Percentiles rank a stretch among this genome's conserved stretches.
Evolutionary conservation across 1,140 invertebrate species (phyloP).

Genomic region (Marisa cornuarietis): DNA sequence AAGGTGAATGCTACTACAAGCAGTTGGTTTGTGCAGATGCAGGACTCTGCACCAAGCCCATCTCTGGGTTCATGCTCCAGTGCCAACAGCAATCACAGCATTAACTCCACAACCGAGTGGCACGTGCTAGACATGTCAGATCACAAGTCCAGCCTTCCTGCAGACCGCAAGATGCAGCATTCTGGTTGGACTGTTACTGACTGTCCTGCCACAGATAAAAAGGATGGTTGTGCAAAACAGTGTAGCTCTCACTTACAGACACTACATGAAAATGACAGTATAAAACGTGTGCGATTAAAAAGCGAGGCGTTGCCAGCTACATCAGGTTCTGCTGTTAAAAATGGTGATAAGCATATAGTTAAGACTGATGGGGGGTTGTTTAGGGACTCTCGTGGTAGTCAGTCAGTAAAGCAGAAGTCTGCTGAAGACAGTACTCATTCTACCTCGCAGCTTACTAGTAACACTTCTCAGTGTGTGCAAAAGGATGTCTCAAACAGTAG

Average conservation of each 20-base stretch:
- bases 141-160: constrained; percentile 6
- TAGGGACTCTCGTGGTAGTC: no score
- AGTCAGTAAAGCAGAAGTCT: neutral
- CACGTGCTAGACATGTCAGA: constrained; percentile 45
- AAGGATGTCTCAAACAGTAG: neutral
- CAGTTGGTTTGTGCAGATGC: constrained; percentile 56
- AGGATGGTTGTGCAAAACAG: neutral
- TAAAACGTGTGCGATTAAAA: neutral
- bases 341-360: no score
- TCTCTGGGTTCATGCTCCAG: constrained; percentile 57
- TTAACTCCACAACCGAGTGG: constrained; percentile 65
- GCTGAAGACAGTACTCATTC: neutral
- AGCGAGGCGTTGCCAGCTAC: neutral
- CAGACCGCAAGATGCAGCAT: constrained; percentile 16
- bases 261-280: neutral
- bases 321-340: no score
- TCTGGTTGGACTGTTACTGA: constrained; percentile 35
- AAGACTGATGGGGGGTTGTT: no score
- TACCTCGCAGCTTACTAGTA: neutral
- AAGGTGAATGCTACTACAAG: constrained; percentile 54
- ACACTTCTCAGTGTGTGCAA: neutral
- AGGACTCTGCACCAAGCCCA: constrained; percentile 53
- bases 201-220: neutral
- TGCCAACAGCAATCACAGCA: constrained; percentile 45
- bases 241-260: neutral